phyloP scores from a whole-genome alignment of 2,113 vertebrate genomes.

The Oncorhynchus masou region DNA sequence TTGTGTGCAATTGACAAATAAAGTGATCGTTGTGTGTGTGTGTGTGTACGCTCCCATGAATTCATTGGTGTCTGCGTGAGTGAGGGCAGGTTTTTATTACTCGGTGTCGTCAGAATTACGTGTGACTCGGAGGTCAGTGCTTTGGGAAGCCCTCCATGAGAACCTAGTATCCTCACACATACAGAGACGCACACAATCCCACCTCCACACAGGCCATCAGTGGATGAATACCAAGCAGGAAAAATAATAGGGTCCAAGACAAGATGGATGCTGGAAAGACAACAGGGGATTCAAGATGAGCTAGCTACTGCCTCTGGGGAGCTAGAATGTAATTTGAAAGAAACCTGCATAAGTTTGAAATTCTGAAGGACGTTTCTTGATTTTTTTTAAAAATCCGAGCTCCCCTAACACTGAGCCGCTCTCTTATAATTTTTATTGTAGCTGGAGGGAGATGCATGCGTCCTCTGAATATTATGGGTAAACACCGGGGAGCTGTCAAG shows the following conservation, averaged over 20 bases:
- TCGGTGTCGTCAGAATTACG: neutral
- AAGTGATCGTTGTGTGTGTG: neutral
- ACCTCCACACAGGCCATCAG: neutral
- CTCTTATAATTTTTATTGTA: neutral
- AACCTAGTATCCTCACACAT: slow-evolving; percentile 2
- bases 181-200: neutral
- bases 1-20: too few species aligned
- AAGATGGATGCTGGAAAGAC: neutral
- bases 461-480: neutral
- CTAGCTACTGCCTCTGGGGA: too few species aligned
- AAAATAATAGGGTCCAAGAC: neutral
- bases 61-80: neutral
- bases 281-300: too few species aligned
- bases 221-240: neutral
- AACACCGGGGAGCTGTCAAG: neutral
- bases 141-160: neutral
- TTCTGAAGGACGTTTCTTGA: neutral
- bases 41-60: neutral
- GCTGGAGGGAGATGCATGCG: neutral
- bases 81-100: slow-evolving; percentile 11
- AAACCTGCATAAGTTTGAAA: too few species aligned
- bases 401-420: neutral
- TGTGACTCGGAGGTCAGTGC: slow-evolving; percentile 1
- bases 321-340: too few species aligned
- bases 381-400: neutral